These are phyloP conservation scores for Novumbra hubbsi DNA, from an alignment of 2,797 vertebrate genomes.

Conservation along the genomic window DNA sequence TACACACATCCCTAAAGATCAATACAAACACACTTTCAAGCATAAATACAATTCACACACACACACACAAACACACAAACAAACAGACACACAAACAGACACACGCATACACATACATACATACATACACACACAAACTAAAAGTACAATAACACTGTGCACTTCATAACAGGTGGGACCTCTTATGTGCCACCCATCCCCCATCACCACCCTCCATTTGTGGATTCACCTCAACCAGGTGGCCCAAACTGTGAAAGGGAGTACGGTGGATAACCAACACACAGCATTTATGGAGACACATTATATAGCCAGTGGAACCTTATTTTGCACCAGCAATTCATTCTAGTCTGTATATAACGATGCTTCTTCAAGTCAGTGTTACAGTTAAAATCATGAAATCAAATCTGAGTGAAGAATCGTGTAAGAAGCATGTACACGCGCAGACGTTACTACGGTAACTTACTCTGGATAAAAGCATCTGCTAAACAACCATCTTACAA, in stretches of 20 bases:
- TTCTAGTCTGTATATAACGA: neutral
- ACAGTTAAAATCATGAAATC: neutral
- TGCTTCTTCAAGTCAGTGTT: neutral
- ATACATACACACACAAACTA: slow-evolving; percentile 16
- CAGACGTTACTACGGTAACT: too few relatives aligned
- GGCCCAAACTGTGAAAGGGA: slow-evolving; percentile 46
- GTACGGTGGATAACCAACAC: slow-evolving; percentile 27
- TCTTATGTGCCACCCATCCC: slow-evolving; percentile 39
- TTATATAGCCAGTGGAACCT: neutral
- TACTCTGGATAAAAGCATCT: neutral
- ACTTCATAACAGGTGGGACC: slow-evolving; percentile 50
- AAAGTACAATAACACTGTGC: slow-evolving; percentile 30
- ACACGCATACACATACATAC: slow-evolving; percentile 36
- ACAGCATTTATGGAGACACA: slow-evolving; percentile 8
- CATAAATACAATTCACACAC: slow-evolving; percentile 24
- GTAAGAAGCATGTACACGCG: too few relatives aligned
- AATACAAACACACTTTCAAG: slow-evolving; percentile 4
- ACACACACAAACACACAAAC: slow-evolving; percentile 20
- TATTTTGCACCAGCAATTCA: neutral
- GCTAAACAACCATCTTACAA: neutral
- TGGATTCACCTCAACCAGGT: slow-evolving; percentile 64
- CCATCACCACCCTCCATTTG: slow-evolving; percentile 48
- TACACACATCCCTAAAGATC: slow-evolving; percentile 8
- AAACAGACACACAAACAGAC: slow-evolving; percentile 29
- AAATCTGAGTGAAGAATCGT: neutral